phyloP scores from a whole-genome alignment of 2,888 invertebrate species.

The Volucella inflata region DNA sequence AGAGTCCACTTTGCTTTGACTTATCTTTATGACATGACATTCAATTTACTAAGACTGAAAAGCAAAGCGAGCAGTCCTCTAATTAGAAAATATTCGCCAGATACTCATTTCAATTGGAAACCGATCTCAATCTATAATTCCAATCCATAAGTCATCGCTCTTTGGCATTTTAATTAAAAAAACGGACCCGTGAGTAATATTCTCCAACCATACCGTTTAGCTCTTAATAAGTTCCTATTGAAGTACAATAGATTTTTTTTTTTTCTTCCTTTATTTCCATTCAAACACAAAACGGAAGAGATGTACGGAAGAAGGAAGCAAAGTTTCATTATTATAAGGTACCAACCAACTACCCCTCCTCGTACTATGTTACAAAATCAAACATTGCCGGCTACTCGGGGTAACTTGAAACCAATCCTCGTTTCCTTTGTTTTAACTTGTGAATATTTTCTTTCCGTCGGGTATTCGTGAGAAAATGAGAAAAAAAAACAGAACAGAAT shows the following conservation, averaged over 20 bases:
- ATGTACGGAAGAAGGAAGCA: constrained; percentile 27
- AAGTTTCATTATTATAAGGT: constrained; percentile 65
- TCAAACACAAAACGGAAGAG: constrained; percentile 1
- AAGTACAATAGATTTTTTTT: neutral
- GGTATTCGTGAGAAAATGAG: constrained; percentile 31
- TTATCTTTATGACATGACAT: too few species aligned
- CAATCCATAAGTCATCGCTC: constrained; percentile 62
- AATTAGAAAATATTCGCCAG: constrained; percentile 38
- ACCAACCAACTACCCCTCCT: constrained; percentile 23
- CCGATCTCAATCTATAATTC: constrained; percentile 57
- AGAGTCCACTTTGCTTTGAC: too few species aligned
- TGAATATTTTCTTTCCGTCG: constrained; percentile 28
- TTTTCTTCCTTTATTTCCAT: neutral
- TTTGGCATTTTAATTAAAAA: constrained; percentile 65
- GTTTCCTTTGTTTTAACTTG: constrained; percentile 50
- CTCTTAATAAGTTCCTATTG: constrained; percentile 53
- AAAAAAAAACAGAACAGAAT: neutral
- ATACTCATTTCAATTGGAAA: constrained; percentile 62
- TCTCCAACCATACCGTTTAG: constrained; percentile 49
- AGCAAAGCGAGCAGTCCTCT: neutral
- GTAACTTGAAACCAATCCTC: constrained; percentile 57
- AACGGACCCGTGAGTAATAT: constrained; percentile 57
- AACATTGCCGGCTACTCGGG: constrained; percentile 36
- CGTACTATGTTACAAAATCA: constrained; percentile 57
- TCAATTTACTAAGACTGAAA: neutral